Evolutionary conservation across 2,888 invertebrate species (phyloP).

Genomic region (Frankliniella fusca): DNA sequence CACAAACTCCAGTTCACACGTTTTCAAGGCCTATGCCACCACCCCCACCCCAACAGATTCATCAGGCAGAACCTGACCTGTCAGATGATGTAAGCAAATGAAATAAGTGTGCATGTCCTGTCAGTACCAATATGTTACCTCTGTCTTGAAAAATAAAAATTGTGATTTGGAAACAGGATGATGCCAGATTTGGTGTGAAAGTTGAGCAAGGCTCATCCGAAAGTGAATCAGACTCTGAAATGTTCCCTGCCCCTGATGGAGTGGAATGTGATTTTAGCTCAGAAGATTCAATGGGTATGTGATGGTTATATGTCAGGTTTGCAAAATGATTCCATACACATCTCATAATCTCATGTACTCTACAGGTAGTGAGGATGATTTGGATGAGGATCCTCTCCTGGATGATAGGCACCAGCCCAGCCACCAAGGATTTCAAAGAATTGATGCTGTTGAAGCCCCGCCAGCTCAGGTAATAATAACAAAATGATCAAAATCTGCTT

Average conservation of each 20-base stretch:
- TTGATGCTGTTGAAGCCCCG: conserved; percentile 49
- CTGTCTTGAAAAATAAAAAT: not conserved
- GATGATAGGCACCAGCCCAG: conserved; percentile 46
- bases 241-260: conserved; percentile 39
- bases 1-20: not conserved
- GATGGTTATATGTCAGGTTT: not conserved
- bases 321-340: not conserved
- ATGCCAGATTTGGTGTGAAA: conserved; percentile 18
- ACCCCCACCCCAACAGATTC: not conserved
- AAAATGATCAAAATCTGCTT: conserved; percentile 47
- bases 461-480: conserved; percentile 48
- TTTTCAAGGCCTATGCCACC: not conserved
- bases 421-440: conserved; percentile 48
- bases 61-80: not conserved
- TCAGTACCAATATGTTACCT: not conserved
- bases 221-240: conserved; percentile 40
- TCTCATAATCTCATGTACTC: not conserved
- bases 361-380: conserved; percentile 40
- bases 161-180: conserved; percentile 13
- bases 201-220: not conserved
- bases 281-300: conserved; percentile 49
- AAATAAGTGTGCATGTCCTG: not conserved
- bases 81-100: conserved; percentile 27
- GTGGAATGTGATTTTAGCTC: conserved; percentile 47
- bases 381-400: conserved; percentile 44